Conservation (phyloP, 2,888 invertebrate genomes). For the Fabriciana adippe region DNA sequence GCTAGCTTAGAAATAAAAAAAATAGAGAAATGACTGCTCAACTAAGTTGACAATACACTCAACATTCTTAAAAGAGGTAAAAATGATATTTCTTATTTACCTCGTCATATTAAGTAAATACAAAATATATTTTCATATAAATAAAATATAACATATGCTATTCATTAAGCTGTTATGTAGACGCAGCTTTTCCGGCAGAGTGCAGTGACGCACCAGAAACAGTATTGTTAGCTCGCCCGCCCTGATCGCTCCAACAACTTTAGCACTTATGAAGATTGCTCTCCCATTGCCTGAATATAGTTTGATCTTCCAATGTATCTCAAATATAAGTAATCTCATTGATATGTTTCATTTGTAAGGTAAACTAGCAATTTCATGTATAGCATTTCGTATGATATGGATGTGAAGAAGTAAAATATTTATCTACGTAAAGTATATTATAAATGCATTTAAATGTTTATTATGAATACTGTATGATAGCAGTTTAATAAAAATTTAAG, state of each 20-base stretch:
- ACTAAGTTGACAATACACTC: no score
- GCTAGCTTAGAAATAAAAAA: no score
- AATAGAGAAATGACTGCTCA: no score
- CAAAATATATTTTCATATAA: neutral
- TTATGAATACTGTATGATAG: no score
- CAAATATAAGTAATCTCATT: constrained; percentile 27
- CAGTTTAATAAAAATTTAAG: no score
- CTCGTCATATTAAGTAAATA: no score
- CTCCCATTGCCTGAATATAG: constrained; percentile 51
- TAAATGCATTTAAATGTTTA: no score
- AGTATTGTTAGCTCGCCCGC: constrained; percentile 57
- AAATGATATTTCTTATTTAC: no score
- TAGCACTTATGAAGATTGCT: constrained; percentile 67
- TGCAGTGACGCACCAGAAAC: constrained; percentile 51
- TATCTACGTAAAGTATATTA: no score
- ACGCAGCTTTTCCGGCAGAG: constrained; percentile 42
- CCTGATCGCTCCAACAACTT: constrained; percentile 57
- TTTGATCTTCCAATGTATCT: constrained; percentile 25
- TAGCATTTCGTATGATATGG: neutral
- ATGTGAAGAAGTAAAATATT: neutral
- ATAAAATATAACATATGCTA: neutral
- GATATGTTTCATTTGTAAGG: constrained; percentile 16
- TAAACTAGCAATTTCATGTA: neutral
- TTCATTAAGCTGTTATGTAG: constrained; percentile 32
- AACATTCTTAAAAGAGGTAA: no score